Evolutionary conservation across 1,140 invertebrate species (phyloP), one percentile per base, ranked within the genome.

Genomic region (Tetramorium alpestre): DNA sequence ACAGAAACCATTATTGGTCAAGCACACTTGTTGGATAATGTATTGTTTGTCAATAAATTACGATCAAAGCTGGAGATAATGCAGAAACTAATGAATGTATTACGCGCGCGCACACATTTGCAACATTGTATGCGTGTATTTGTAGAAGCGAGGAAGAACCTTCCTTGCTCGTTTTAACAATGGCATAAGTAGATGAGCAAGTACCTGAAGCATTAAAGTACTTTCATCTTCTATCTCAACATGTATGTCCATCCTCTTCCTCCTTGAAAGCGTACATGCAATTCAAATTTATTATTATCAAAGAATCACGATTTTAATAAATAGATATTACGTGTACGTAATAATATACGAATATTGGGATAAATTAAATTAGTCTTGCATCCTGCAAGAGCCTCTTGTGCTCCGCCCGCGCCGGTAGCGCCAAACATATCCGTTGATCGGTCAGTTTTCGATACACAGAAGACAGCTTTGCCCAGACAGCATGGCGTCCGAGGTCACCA

Each of bases 181-280:
- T 72, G 22, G 65, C 49, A 49, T 70, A 70, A 81, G 22, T 72
- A 81, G 65, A 72, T 56, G 78, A 70, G 64, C 47, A 70, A 81
- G 65, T 72, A 72, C 38, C 47, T n/a, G 47, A 54, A 10, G 47
- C 77, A 81, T 62, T 51, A 69, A 81, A 81, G 77, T 54, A 70
- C 38, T 51, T 80, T 67, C n/a, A 22, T n/a, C n/a, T 33, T 33
- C 13, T 51, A 33, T 38, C 11, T 65, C 16, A 67, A 51, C 28
- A 38, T 67, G 0, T 65, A 33, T 10, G 11, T 70, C 64, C n/a
- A 62, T 33, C 8, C 13, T 38, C 3, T 22, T 67, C 44, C 22
- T 33, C 10, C 25, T 56, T 38, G 18, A n/a, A 65, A 33, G 44
- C 44, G 51, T 16, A 54, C 51, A 65, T 22, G 60, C 4, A 11